phyloP scores from a whole-genome alignment of 2,113 vertebrate species.

The Oryzias curvinotus region DNA sequence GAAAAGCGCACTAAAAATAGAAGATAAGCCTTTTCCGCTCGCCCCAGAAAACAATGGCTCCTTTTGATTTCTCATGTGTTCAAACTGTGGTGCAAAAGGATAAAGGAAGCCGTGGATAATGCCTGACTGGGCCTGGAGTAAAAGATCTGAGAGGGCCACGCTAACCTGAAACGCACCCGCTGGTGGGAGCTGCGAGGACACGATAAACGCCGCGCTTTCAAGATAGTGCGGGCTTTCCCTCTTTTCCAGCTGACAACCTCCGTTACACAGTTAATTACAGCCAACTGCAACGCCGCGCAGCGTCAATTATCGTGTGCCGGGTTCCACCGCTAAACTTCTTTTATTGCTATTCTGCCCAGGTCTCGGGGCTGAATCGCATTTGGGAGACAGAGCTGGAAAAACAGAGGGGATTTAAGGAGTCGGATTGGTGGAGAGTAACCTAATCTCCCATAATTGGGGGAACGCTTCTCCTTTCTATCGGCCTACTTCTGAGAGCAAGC shows the following conservation, averaged over 20 bases:
- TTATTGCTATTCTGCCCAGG: constrained; percentile 69
- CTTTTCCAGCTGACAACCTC: constrained; percentile 64
- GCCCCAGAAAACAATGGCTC: constrained; percentile 65
- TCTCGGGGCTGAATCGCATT: constrained; percentile 60
- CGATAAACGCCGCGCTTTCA: constrained; percentile 58
- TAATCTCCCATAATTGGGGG: constrained; percentile 73
- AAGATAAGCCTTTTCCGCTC: constrained; percentile 53
- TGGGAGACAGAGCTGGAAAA: constrained; percentile 64
- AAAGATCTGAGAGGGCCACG: constrained; percentile 32
- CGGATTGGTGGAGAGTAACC: constrained; percentile 69
- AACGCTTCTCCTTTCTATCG: constrained; percentile 68
- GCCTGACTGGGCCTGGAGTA: constrained; percentile 27
- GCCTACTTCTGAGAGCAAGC: constrained; percentile 58
- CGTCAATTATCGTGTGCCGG: constrained; percentile 67
- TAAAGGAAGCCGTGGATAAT: constrained; percentile 12
- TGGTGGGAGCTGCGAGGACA: constrained; percentile 34
- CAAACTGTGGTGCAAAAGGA: constrained; percentile 26
- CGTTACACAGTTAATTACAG: constrained; percentile 73
- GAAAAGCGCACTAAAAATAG: constrained; percentile 70
- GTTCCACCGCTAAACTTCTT: constrained; percentile 49
- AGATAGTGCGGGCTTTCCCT: constrained; percentile 53
- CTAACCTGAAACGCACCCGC: constrained; percentile 44
- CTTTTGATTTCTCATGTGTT: constrained; percentile 48
- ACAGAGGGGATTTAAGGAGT: constrained; percentile 70
- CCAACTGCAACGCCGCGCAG: constrained; percentile 59